A percentile compares a stretch with the other conserved stretches of the same genome.
phyloP scores from a whole-genome alignment of 2,888 invertebrate species.

The Melinaea menophilus region DNA sequence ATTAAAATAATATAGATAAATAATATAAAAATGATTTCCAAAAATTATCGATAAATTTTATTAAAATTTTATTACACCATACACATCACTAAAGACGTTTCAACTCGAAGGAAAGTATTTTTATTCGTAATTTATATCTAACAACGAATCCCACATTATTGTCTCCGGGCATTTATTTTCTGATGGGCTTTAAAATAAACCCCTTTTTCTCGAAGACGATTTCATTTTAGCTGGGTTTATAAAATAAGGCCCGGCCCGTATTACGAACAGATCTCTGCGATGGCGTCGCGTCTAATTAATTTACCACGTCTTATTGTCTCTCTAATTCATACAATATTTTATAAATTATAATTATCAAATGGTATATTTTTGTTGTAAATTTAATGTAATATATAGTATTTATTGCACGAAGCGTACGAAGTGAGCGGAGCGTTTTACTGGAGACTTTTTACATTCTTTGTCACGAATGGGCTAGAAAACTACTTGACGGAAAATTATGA shows the following conservation, averaged over 20 bases:
- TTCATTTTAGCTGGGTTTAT: slow-evolving; percentile 77
- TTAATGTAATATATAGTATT: too few relatives aligned
- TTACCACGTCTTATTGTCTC: slow-evolving; percentile 68
- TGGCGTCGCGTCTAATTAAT: slow-evolving; percentile 70
- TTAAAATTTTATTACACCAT: slow-evolving; percentile 9
- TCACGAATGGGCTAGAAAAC: too few relatives aligned
- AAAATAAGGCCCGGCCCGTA: slow-evolving; percentile 68
- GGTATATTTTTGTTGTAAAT: too few relatives aligned
- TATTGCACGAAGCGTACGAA: too few relatives aligned
- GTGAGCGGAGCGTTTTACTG: too few relatives aligned
- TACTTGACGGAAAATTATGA: too few relatives aligned
- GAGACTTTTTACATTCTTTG: too few relatives aligned
- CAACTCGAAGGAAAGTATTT: slow-evolving; percentile 58
- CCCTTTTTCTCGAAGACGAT: slow-evolving; percentile 74
- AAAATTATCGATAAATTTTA: background rate
- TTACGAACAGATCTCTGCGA: slow-evolving; percentile 52
- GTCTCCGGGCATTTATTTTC: slow-evolving; percentile 75
- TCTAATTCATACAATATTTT: slow-evolving; percentile 60
- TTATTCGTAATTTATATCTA: slow-evolving; percentile 76
- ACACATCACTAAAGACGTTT: slow-evolving; percentile 44
- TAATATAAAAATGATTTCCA: too few relatives aligned
- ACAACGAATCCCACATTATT: slow-evolving; percentile 75
- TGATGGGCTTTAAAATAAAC: slow-evolving; percentile 76
- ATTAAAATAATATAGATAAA: too few relatives aligned
- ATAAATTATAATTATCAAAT: too few relatives aligned